Evolutionary conservation across 2,888 invertebrate species (phyloP).

Genomic region (Cepaea hortensis): DNA sequence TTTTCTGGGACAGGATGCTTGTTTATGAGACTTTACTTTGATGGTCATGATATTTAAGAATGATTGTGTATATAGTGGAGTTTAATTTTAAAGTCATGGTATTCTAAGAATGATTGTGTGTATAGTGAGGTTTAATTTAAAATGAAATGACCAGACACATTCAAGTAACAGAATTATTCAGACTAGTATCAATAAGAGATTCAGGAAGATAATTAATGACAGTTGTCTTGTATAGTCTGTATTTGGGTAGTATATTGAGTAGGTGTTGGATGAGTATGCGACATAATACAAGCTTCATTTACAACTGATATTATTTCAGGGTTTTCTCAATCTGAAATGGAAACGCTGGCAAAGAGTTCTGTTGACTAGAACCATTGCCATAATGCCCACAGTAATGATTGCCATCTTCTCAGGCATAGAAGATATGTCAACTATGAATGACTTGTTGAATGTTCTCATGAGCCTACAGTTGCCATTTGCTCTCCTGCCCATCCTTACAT

Average conservation of each 20-base stretch:
- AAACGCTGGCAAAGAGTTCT: constrained; percentile 87
- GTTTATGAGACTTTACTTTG: too few relatives aligned
- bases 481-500: constrained; percentile 88
- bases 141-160: too few relatives aligned
- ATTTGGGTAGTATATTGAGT: background rate
- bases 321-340: constrained; percentile 74
- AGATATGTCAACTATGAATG: constrained; percentile 88
- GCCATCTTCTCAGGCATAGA: constrained; percentile 78
- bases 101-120: too few relatives aligned
- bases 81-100: too few relatives aligned
- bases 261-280: background rate
- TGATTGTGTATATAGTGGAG: too few relatives aligned
- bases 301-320: constrained; percentile 57
- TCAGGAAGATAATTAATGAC: background rate
- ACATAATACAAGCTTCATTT: background rate
- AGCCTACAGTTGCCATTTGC: constrained; percentile 91
- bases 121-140: too few relatives aligned
- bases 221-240: background rate
- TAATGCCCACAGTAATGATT: constrained; percentile 80
- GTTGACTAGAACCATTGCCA: constrained; percentile 89
- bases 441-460: constrained; percentile 90
- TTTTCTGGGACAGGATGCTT: too few relatives aligned
- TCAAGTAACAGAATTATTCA: too few relatives aligned
- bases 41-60: too few relatives aligned
- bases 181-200: too few relatives aligned